phyloP scores from a whole-genome alignment of 2,113 vertebrate genomes.

The Callospermophilus lateralis region DNA sequence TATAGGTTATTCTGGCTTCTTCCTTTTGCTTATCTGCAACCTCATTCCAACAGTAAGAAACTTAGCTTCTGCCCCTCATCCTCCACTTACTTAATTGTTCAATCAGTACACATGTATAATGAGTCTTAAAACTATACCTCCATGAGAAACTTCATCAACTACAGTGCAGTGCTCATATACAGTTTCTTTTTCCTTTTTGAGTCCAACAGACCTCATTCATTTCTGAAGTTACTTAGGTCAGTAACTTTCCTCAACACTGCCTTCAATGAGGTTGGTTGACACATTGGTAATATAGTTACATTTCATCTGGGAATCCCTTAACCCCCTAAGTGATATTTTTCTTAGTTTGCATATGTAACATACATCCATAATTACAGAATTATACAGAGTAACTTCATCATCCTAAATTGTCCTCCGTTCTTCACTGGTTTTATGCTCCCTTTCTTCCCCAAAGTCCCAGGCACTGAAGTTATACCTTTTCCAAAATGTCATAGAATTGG shows the following conservation, averaged over 20 bases:
- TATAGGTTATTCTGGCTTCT: background rate
- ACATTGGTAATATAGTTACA: background rate
- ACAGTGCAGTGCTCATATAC: background rate
- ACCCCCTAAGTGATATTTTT: background rate
- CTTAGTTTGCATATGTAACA: background rate
- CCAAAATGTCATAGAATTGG: background rate
- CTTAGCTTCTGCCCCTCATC: background rate
- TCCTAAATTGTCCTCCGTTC: background rate
- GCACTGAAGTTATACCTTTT: background rate
- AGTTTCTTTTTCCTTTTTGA: background rate
- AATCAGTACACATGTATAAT: background rate
- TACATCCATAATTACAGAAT: background rate
- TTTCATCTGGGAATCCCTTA: background rate
- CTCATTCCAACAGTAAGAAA: background rate
- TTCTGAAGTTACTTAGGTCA: background rate
- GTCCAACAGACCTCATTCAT: background rate
- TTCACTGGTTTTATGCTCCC: background rate
- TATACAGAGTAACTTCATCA: background rate
- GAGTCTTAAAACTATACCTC: background rate
- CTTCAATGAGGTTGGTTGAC: background rate
- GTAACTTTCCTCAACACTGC: background rate
- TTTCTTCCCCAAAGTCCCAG: background rate
- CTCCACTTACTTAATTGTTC: background rate
- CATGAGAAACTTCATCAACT: background rate
- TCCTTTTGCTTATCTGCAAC: background rate